Percentiles rank a stretch among this genome's conserved stretches.
Evolutionary conservation across 2,113 vertebrate genomes (phyloP).

Genomic region (Orycteropus afer): DNA sequence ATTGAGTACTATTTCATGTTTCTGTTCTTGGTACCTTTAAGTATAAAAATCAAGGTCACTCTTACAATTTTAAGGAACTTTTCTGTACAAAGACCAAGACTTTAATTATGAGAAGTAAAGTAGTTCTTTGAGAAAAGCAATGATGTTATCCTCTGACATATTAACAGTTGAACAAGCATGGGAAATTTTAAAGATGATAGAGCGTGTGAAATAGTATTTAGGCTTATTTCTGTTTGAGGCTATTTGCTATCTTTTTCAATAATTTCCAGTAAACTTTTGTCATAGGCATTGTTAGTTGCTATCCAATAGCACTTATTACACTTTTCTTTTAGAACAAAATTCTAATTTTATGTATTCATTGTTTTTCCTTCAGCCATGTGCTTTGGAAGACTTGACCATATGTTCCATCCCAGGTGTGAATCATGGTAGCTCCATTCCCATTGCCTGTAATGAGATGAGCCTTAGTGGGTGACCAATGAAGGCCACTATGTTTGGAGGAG

Average conservation of each 20-base stretch:
- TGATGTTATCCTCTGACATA: background rate
- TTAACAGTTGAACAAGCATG: background rate
- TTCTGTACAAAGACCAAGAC: background rate
- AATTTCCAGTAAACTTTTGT: background rate
- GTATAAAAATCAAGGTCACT: conserved; percentile 26
- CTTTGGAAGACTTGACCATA: background rate
- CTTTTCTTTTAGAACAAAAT: conserved; percentile 4
- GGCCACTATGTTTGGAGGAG: background rate
- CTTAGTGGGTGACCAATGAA: background rate
- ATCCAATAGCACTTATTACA: background rate
- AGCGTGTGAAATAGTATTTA: background rate
- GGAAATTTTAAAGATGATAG: background rate
- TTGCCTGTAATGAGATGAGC: background rate
- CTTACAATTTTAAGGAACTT: conserved; percentile 19
- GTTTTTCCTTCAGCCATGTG: background rate
- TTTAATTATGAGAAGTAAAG: conserved; percentile 15
- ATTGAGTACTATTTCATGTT: conserved; percentile 26
- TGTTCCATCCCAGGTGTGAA: background rate
- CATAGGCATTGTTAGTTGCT: background rate
- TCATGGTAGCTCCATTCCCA: background rate
- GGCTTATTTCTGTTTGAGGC: background rate
- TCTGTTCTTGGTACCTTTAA: conserved; percentile 24
- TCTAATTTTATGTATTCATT: background rate
- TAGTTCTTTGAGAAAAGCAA: background rate
- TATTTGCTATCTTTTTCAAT: background rate